phyloP scores from a whole-genome alignment of 2,797 vertebrate genomes.

The Simalia tracyae region DNA sequence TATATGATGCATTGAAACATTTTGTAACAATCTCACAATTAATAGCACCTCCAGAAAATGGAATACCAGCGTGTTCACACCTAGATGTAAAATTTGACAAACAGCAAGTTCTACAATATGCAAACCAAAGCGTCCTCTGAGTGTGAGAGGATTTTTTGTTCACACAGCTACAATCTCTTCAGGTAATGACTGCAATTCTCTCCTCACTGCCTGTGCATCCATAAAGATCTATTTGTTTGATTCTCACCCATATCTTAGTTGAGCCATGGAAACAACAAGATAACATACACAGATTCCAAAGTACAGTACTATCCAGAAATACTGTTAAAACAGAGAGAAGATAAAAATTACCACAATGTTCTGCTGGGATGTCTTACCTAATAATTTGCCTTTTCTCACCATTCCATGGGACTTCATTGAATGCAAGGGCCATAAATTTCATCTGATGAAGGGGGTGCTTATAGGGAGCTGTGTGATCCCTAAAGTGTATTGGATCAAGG shows the following conservation, averaged over 20 bases:
- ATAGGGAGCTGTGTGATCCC: neutral
- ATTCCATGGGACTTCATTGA: neutral
- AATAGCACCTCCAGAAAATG: neutral
- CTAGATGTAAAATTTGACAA: neutral
- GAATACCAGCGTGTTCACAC: neutral
- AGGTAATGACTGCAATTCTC: neutral
- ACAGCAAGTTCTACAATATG: neutral
- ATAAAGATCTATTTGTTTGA: neutral
- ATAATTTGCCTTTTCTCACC: neutral
- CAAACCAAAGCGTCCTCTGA: neutral
- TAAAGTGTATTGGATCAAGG: neutral
- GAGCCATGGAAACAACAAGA: neutral
- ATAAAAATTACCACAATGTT: neutral
- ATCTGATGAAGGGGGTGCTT: neutral
- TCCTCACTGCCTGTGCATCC: neutral
- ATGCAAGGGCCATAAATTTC: neutral
- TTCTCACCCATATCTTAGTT: neutral
- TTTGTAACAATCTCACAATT: neutral
- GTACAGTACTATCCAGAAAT: neutral
- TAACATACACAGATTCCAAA: neutral
- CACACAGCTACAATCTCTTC: neutral
- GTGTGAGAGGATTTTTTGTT: neutral
- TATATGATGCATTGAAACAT: neutral
- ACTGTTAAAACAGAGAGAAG: neutral
- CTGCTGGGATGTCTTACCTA: neutral